Evolutionary conservation across 2,113 vertebrate genomes (phyloP), one percentile per base, ranked within the genome.

Genomic region (Nibea coibor): DNA sequence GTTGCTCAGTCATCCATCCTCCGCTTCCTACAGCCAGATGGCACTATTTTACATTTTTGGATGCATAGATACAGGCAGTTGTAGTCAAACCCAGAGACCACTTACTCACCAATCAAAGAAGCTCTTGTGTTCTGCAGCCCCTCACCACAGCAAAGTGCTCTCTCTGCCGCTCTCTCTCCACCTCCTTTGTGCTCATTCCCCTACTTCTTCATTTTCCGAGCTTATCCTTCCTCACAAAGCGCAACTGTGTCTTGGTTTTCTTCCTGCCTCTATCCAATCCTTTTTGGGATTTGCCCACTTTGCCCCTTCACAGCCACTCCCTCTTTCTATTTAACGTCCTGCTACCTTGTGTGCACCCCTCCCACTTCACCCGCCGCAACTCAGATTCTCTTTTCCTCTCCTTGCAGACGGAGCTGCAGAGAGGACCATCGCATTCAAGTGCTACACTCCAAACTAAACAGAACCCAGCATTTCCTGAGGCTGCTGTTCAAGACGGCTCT

Each of bases 1-100:
- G 47, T 12, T 43, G 47, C 35, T 73, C 72, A 45, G 42, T 31
- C 31, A 14, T 65, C 50, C 35, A 75, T 19, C 17, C 35, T 69
- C 75, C 43, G n/a, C 43, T 50, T 28, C 77, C 72, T 11, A 20
- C 93, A 93, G 92, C 94, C 93, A 95, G 95, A 77, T 93, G 94
- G 94, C 90, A 81, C 89, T 87, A 78, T 93, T 92, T 78, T 68
- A 82, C 82, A 85, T 81, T 79, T 72, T 68, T 78, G 63, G 26
- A 72, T 24, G 70, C 82, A 78, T 72, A 50, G 78, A 80, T 45
- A 57, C 66, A 87, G 87, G 59, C 78, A 79, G 73, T 87, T 75
- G 65, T 14, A 87, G 74, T 79, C 76, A 59, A 87, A 86, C 78
- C 73, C 51, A 78, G 81, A 92, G 61, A 80, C 64, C 64, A 81